phyloP scores from a whole-genome alignment of 2,888 invertebrate species.

The Bellardia bayeri region DNA sequence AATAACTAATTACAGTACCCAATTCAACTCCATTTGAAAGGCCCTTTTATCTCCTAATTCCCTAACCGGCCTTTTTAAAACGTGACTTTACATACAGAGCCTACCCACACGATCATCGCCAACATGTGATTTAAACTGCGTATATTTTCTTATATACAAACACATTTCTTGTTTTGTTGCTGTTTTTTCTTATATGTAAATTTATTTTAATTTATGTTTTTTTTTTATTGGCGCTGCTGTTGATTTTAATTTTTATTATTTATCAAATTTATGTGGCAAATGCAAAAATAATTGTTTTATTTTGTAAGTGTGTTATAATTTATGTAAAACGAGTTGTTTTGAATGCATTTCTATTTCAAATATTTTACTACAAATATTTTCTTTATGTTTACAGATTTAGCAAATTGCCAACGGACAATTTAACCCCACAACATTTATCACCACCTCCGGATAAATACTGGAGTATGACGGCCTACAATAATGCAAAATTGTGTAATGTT shows the following conservation, averaged over 20 bases:
- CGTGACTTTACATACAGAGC: constrained; percentile 61
- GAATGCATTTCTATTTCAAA: constrained; percentile 18
- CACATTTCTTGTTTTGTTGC: constrained; percentile 26
- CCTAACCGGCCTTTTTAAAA: constrained; percentile 36
- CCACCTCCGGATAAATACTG: constrained; percentile 89
- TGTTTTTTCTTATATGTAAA: constrained; percentile 50
- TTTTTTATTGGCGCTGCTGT: constrained; percentile 32
- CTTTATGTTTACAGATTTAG: constrained; percentile 84
- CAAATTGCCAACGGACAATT: constrained; percentile 85
- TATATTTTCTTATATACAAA: constrained; percentile 20
- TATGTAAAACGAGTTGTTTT: constrained; percentile 47
- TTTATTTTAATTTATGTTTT: constrained; percentile 36
- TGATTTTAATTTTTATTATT: constrained; percentile 40
- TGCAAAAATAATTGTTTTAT: constrained; percentile 32
- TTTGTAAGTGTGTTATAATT: constrained; percentile 49
- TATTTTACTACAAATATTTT: background rate
- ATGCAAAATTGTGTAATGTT: constrained; percentile 95
- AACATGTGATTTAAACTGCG: constrained; percentile 57
- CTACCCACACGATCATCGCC: constrained; percentile 46
- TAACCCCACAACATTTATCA: constrained; percentile 87
- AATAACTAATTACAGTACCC: too few relatives aligned
- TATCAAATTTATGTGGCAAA: constrained; percentile 30
- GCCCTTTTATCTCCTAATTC: background rate
- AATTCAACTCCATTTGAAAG: background rate
- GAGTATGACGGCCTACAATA: constrained; percentile 94